Percentiles rank a stretch among this genome's conserved stretches.
Evolutionary conservation across 2,113 vertebrate species (phyloP).

Genomic region (Oryzias curvinotus): DNA sequence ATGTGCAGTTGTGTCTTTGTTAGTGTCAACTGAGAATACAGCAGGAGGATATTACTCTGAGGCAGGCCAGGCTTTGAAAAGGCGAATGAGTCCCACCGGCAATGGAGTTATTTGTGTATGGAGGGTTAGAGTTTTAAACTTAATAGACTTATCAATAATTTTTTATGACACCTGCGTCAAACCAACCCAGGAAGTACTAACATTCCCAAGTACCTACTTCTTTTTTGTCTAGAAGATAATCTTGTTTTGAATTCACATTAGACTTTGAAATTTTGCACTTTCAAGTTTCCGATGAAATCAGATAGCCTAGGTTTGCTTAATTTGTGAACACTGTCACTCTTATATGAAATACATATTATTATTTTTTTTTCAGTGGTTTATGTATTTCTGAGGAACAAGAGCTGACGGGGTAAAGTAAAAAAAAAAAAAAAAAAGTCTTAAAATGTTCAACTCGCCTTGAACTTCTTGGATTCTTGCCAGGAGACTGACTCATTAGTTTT

Average conservation of each 20-base stretch:
- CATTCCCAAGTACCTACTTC: background rate
- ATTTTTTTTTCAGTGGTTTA: too few relatives aligned
- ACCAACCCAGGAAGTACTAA: background rate
- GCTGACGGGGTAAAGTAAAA: too few relatives aligned
- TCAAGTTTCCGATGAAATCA: background rate
- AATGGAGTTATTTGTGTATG: conserved; percentile 27
- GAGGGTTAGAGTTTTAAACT: conserved; percentile 22
- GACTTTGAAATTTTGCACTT: background rate
- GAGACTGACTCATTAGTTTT: too few relatives aligned
- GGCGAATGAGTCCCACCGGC: background rate
- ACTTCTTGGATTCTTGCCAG: too few relatives aligned
- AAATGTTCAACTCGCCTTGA: too few relatives aligned
- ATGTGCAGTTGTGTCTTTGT: conserved; percentile 33
- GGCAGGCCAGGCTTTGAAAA: conserved; percentile 17
- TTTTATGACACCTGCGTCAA: conserved; percentile 19
- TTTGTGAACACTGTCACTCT: too few relatives aligned
- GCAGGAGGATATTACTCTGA: conserved; percentile 23
- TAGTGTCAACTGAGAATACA: conserved; percentile 11
- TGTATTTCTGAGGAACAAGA: too few relatives aligned
- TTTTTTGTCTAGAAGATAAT: background rate
- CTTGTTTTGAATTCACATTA: background rate
- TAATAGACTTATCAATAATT: conserved; percentile 29
- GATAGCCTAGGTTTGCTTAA: too few relatives aligned
- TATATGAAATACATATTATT: too few relatives aligned
- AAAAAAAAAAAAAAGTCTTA: too few relatives aligned